phyloP scores from a whole-genome alignment of 2,797 vertebrate genomes.

The Coendou prehensilis region DNA sequence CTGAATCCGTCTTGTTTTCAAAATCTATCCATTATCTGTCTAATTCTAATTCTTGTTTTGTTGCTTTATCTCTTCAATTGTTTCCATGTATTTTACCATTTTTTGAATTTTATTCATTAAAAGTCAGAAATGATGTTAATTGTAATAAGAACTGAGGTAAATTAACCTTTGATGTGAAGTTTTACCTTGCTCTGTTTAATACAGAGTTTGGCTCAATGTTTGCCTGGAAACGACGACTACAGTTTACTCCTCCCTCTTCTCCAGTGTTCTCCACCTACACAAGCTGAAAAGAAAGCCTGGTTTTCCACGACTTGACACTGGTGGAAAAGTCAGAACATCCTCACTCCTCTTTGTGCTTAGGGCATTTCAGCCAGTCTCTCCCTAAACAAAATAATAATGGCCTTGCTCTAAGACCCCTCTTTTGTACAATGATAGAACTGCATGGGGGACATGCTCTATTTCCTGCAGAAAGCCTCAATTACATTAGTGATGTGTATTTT shows the following conservation, averaged over 20 bases:
- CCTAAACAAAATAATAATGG: neutral
- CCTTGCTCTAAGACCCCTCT: neutral
- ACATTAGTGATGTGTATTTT: neutral
- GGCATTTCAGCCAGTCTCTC: neutral
- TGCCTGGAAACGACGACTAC: neutral
- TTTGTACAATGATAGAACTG: neutral
- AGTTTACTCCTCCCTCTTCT: accelerated
- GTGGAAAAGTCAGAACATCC: neutral
- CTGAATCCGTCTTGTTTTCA: neutral
- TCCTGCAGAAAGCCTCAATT: neutral
- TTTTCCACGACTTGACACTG: neutral
- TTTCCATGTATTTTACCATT: neutral
- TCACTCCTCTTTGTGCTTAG: neutral
- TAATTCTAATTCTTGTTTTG: neutral
- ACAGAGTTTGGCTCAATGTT: neutral
- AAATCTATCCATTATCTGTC: neutral
- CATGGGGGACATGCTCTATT: neutral
- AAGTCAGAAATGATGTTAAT: neutral
- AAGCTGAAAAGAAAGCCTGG: neutral
- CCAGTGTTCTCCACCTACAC: neutral
- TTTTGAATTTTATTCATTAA: neutral
- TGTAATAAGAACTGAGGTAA: neutral
- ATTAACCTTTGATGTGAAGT: neutral
- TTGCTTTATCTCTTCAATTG: neutral
- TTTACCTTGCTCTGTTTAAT: too few species aligned